Evolutionary conservation across 2,113 vertebrate genomes (phyloP).

Genomic region (Rhagologus leucostigma): DNA sequence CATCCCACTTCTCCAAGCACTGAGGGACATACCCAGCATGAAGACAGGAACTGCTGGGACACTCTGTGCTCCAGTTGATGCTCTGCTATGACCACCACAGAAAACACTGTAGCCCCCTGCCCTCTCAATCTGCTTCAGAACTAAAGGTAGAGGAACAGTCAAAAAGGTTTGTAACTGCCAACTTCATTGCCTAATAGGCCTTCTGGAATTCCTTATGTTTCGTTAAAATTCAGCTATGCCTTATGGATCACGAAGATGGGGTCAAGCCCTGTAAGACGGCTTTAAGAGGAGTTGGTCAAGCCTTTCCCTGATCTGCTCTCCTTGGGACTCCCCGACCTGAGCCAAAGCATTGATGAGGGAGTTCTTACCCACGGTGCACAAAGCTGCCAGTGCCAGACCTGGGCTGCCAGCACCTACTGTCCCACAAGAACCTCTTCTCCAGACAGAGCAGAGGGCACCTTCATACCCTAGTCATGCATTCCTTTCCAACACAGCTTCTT

Average conservation of each 20-base stretch:
- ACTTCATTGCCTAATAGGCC: background rate
- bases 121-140: background rate
- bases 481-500: background rate
- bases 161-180: background rate
- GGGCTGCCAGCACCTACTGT: background rate
- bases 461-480: fast-evolving
- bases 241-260: background rate
- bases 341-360: background rate
- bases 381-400: fast-evolving
- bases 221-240: background rate
- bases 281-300: background rate
- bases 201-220: background rate
- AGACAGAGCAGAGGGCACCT: background rate
- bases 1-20: background rate
- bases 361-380: background rate
- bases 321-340: background rate
- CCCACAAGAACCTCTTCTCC: background rate
- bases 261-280: background rate
- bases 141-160: background rate
- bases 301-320: background rate
- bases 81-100: background rate
- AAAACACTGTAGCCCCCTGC: background rate
- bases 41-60: background rate
- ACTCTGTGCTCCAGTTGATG: background rate
- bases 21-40: background rate